Base-by-base conservation (phyloP, 2,797 vertebrate species). In the Anguilla obscura region DNA sequence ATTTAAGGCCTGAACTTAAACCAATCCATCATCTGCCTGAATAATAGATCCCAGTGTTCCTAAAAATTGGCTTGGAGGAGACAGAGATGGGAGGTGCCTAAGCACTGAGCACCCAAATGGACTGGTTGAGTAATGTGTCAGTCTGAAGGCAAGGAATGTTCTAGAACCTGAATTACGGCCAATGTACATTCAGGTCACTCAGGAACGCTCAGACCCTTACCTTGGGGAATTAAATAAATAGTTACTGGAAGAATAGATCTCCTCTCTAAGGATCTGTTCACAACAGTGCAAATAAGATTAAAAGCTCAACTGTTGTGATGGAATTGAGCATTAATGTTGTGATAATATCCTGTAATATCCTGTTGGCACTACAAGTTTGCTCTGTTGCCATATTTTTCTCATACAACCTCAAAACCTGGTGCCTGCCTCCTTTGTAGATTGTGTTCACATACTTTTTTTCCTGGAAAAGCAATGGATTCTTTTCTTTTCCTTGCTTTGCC, bases 1-100 rank as follows among this genome's bases (percentile, higher is more conserved):
- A 76, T 56, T 86, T 86, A 76, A 76, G 30, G 86, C 71, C 58
- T 76, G 86, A 66, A 79, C 2, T 45, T 16, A 79, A 79, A 18
- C 16, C 33, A 40, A 40, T 36, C 76, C 76, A 79, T 16, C 12
- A 79, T 16, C 24, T 60, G 74, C 52, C 30, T 60, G 71, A 58
- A 50, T 18, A 24, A 24, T 80, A 33, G 66, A 58, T n/a, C 21
- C 52, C 45, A 76, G 27, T 54, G 16, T 71, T 24, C 86, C 30
- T n/a, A 66, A 79, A 56, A 27, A 30, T 8, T 24, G 52, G 71
- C 18, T 66, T 71, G 85, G 50, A 71, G 52, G 18, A 74, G 50
- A 48, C 14, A 54, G 45, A 71, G 52, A 63, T 21, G 4, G 16
- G 16, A 18, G 76, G 7, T 40, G 18, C 14, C 76, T 9, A 24